Evolutionary conservation across 35 echinoderm and acorn worm genomes (phyloP), one percentile per base, ranked within the genome.

Genomic region (Holothuria glaberrima): DNA sequence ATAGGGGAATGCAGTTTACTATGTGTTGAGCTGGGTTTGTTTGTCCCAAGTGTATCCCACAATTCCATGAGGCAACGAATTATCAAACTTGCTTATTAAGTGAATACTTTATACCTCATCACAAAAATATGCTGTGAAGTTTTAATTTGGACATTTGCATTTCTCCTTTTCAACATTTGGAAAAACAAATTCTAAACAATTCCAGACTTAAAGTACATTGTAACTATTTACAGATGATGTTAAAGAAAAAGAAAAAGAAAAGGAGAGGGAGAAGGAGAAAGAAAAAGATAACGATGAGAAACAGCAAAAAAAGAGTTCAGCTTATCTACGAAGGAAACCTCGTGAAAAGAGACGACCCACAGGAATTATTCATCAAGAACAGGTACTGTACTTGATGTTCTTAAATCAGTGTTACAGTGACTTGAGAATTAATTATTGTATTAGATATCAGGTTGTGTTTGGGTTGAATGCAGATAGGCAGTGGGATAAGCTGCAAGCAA

Each of bases 311-410:
- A 87, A 87, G 30, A 86, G 57, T 45, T 56, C 89, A 6, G 85
- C 90, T 20, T 81, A 89, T 78, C 86, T 86, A 61, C 72, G 94
- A 41, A 69, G 94, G 41, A 86, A 89, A 12, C 90, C 94, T 19
- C 26, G 93, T 14, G 94, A 95, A 54, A 91, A 89, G 86, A 63
- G 94, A 88, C 85, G 94, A 18, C 44, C 56, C 24, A 95, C 94
- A 35, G 94, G 94, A 66, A 90, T 95, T 35, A 92, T 95, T 57
- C 69, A 75, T 71, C 32, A 48, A 45, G 94, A 92, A 64, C 90
- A 91, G 91, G 94, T 92, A 90, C 75, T 41, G 36, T 4, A 41
- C 36, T 41, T 41, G 36, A 7, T 41, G 36, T 41, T 93, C n/a
- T n/a, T n/a, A n/a, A n/a, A n/a, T n/a, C 73, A 80, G 80, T 50